Conservation (phyloP, 1,140 invertebrate species). For the Pollicipes pollicipes region DNA sequence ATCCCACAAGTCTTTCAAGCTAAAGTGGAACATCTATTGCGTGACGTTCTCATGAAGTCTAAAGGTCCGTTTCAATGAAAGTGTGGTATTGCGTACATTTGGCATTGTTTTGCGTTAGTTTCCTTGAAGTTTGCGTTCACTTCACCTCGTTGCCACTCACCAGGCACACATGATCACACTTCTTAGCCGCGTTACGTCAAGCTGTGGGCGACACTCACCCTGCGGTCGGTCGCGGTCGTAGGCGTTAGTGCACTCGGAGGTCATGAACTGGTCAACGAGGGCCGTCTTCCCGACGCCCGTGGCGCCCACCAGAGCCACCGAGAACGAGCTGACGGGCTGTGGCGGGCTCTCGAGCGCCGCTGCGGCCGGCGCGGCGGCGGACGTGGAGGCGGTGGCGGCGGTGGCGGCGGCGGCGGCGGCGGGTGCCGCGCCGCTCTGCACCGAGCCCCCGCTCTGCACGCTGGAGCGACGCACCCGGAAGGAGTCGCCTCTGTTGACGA, state of each 20-base stretch:
- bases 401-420: conserved; percentile 6
- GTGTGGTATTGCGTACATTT: too few relatives aligned
- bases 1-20: too few relatives aligned
- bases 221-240: conserved; percentile 46
- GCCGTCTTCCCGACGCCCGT: conserved; percentile 78
- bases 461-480: conserved; percentile 53
- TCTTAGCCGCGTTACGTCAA: too few relatives aligned
- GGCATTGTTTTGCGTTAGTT: too few relatives aligned
- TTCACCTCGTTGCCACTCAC: too few relatives aligned
- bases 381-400: conserved; percentile 6
- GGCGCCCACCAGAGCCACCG: conserved; percentile 64
- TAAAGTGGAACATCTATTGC: too few relatives aligned
- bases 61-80: too few relatives aligned
- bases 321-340: conserved; percentile 34
- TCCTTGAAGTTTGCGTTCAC: too few relatives aligned
- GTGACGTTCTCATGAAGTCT: too few relatives aligned
- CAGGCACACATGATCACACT: too few relatives aligned
- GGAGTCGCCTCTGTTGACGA: conserved; percentile 74
- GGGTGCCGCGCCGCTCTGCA: too few relatives aligned
- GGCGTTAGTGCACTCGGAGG: conserved; percentile 82
- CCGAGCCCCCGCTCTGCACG: conserved; percentile 6
- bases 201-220: too few relatives aligned
- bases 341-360: conserved; percentile 17
- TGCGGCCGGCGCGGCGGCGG: conserved; percentile 7
- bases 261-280: conserved; percentile 79